These are phyloP conservation scores for Paracentrotus lividus DNA, from an alignment of 53 echinoderm and acorn worm genomes.

Conservation along the genomic window DNA sequence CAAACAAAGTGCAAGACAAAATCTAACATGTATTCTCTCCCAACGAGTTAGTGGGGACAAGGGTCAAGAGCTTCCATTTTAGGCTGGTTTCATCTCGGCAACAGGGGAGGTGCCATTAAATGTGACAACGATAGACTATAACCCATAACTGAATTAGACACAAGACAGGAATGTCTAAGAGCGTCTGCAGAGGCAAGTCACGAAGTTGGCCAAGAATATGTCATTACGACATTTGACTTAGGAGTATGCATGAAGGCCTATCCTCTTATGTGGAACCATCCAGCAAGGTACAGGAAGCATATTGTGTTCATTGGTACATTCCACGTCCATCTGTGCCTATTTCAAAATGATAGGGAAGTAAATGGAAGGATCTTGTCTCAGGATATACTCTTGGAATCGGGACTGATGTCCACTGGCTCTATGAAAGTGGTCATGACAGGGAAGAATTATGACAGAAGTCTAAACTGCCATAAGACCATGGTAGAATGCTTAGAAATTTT, in stretches of 20 bases:
- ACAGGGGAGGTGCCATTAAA: too few relatives aligned
- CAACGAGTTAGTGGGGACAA: too few relatives aligned
- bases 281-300: conserved; percentile 71
- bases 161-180: conserved; percentile 70
- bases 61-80: too few relatives aligned
- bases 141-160: too few relatives aligned
- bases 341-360: conserved; percentile 81
- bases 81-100: too few relatives aligned
- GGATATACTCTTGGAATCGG: conserved; percentile 73
- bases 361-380: conserved; percentile 68
- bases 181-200: conserved; percentile 64
- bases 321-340: conserved; percentile 72
- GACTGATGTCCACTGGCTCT: background rate
- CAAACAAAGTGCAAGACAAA: too few relatives aligned
- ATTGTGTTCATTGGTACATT: conserved; percentile 76
- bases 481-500: conserved; percentile 76
- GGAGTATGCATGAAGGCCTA: conserved; percentile 83
- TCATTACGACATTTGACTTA: conserved; percentile 79
- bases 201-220: conserved; percentile 78
- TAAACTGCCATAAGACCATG: conserved; percentile 76
- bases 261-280: conserved; percentile 73
- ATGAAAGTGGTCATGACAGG: too few relatives aligned
- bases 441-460: conserved; percentile 75
- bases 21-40: too few relatives aligned
- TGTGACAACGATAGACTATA: too few relatives aligned